Evolutionary conservation across 1,140 invertebrate genomes (phyloP), one percentile per base, ranked within the genome.

Genomic region (Euura lappo): DNA sequence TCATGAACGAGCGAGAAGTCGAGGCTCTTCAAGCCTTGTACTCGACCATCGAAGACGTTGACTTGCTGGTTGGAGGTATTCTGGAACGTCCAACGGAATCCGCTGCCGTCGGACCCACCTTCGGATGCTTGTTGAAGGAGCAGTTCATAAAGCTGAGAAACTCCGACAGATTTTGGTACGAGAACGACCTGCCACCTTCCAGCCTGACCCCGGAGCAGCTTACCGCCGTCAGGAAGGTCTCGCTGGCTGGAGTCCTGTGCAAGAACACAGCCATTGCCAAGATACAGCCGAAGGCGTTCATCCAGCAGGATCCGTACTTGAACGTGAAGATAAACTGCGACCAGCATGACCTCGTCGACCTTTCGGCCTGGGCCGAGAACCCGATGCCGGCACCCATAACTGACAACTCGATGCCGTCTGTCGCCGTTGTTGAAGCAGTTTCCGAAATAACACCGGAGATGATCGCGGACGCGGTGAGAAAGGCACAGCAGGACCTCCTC

Each of bases 101-200:
- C 7, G 92, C 94, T 0, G 89, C 96, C 0, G 92, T 98, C 4
- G 96, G 96, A 0, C 93, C 94, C 8, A 98, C 96, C 1, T 93
- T 97, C 66, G 92, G 92, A n/a, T 98, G 96, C 81, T 88, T 98
- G 2, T 79, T 98, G 0, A 93, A 92, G 10, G 82, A 92, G 44
- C 96, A 98, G 81, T 96, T 97, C 78, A 90, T 91, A 45, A 91
- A 93, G 69, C 84, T 96, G 1, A 92, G 95, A 75, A 91, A 93
- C 78, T 94, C 94, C 47, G 96, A 97, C 88, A 90, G 97, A 72
- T 98, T 97, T 80, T 99, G 97, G 96, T 98, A 97, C 79, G 97
- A 98, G 86, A 98, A 98, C 81, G 97, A 98, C 81, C 90, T 98
- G 45, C 95, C 96, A 0, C 96, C 96, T 0, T 96, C 96, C 2